Evolutionary conservation across 1,140 invertebrate genomes (phyloP), one percentile per base, ranked within the genome.

Genomic region (Drosophila insularis): DNA sequence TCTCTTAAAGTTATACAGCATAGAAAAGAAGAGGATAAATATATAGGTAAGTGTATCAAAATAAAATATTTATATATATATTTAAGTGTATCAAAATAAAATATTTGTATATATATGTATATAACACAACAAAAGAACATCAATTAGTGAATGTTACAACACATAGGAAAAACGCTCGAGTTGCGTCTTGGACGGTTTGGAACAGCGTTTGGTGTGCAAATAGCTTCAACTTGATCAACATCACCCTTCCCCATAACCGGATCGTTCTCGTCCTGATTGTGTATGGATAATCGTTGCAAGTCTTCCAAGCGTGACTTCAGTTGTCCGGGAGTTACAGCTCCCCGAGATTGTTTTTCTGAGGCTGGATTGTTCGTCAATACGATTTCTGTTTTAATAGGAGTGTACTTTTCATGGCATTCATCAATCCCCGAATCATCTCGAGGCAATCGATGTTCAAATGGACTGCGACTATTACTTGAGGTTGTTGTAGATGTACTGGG

Each of bases 241-340:
- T 87, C 86, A 73, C 72, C 68, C 40, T 79, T 50, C 58, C 56
- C 54, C 39, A 60, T 63, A 63, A 50, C 50, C 40, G 31, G 62
- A 21, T 69, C 39, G 19, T 63, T 54, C 11, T 56, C 56, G 2
- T 74, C 56, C 11, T 50, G 55, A 23, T 35, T 62, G 40, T 60
- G 53, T 32, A 68, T 27, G 23, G 81, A 84, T 56, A 74, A 71
- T 53, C 71, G 70, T 59, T 90, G 76, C 6, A 91, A 75, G 19
- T 74, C 74, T 76, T 94, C 93, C 23, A 94, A 59, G 6, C 92
- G 90, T 0, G 93, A 93, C 62, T 93, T 93, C 0, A 94, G 68
- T n/a, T 93, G 78, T 0, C 92, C 73, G n/a, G 93, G 93, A 0
- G 93, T 93, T 0, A 94, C 93, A 1, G 93, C 55, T 10, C 72